phyloP scores from a whole-genome alignment of 2,797 vertebrate genomes.

The Leucoraja ocellata region DNA sequence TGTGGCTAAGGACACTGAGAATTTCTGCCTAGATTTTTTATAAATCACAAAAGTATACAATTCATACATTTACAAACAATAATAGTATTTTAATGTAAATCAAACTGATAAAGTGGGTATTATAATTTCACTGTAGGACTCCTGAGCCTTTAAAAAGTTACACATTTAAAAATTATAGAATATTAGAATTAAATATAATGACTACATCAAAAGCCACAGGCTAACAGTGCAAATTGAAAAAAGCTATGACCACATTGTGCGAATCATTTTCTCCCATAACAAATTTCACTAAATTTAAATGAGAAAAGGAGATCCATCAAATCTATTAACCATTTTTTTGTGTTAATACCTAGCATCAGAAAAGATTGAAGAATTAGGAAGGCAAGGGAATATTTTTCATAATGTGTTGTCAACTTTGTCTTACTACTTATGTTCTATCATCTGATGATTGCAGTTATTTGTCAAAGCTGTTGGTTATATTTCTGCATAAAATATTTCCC shows the following conservation, averaged over 20 bases:
- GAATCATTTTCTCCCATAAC: background rate
- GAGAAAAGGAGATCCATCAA: background rate
- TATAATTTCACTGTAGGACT: background rate
- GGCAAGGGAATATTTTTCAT: background rate
- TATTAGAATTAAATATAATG: background rate
- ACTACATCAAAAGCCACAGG: background rate
- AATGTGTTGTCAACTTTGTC: background rate
- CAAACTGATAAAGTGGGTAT: no score
- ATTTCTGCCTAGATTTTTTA: conserved; percentile 81
- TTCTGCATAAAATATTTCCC: background rate
- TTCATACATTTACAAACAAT: background rate
- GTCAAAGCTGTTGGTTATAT: background rate
- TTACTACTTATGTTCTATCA: background rate
- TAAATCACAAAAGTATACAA: conserved; percentile 45
- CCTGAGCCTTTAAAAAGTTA: background rate
- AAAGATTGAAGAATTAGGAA: background rate
- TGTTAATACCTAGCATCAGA: background rate
- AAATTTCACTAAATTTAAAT: background rate
- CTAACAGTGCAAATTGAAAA: no score
- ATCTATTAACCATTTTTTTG: background rate
- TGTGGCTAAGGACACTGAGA: conserved; percentile 94
- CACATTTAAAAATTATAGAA: background rate
- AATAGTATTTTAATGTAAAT: background rate
- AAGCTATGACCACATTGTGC: background rate
- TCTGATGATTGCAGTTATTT: background rate